These are phyloP conservation scores for Oscheius sp. DNA, from an alignment of 2,888 invertebrate genomes.

Conservation along the genomic window DNA sequence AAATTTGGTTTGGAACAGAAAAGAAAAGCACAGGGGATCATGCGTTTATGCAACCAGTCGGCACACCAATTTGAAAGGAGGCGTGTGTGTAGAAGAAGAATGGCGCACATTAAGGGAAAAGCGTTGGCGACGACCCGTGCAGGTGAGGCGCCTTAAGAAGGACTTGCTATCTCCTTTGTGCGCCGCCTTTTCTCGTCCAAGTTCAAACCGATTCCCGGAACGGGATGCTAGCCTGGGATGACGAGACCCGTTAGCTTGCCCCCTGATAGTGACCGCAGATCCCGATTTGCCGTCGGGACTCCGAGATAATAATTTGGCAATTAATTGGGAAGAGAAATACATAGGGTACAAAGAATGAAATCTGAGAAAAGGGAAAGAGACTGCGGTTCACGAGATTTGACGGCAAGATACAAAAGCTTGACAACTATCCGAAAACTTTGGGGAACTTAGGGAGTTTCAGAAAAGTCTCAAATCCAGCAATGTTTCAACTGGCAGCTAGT, in stretches of 20 bases:
- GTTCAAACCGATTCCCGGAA: slow-evolving; percentile 38
- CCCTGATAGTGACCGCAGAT: slow-evolving; percentile 23
- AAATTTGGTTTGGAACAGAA: background rate
- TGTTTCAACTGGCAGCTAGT: no score
- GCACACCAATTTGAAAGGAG: background rate
- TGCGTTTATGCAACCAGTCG: slow-evolving; percentile 10
- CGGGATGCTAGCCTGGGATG: slow-evolving; percentile 34
- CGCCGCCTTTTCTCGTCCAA: slow-evolving; percentile 37
- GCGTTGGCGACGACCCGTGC: slow-evolving; percentile 31
- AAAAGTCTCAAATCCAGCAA: no score
- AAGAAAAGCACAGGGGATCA: background rate
- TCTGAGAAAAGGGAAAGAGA: no score
- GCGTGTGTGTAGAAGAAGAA: background rate
- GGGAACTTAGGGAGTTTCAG: no score
- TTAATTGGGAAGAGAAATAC: no score
- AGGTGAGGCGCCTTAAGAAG: slow-evolving; percentile 37
- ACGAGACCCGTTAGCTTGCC: slow-evolving; percentile 34
- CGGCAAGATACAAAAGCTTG: no score
- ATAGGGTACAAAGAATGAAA: no score
- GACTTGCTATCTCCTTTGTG: slow-evolving; percentile 37
- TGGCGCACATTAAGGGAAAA: slow-evolving; percentile 31
- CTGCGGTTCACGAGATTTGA: no score
- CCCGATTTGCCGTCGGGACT: slow-evolving; percentile 21
- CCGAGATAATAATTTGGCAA: background rate
- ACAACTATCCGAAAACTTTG: no score